A percentile compares a stretch with the other conserved stretches of the same genome.
Evolutionary conservation across 1,140 invertebrate genomes (phyloP).

Genomic region (Stegodyphus dumicola): DNA sequence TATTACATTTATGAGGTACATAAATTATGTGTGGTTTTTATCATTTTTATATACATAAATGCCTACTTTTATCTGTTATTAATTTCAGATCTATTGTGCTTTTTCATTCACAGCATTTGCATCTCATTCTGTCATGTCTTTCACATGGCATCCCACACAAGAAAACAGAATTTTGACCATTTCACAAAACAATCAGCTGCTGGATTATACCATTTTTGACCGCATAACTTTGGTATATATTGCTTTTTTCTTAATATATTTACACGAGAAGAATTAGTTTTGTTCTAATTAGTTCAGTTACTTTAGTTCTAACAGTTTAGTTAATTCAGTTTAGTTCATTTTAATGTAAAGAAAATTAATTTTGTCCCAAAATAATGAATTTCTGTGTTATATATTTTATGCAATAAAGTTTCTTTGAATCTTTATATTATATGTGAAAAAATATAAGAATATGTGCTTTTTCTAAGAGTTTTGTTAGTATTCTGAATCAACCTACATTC

Average conservation of each 20-base stretch:
- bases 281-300: not conserved
- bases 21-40: not conserved
- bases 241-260: not conserved
- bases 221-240: constrained; percentile 77
- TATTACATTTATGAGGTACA: not conserved
- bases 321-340: too few relatives aligned
- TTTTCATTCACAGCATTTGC: constrained; percentile 64
- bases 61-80: not conserved
- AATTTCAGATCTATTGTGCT: constrained; percentile 1
- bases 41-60: not conserved
- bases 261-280: not conserved
- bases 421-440: too few relatives aligned
- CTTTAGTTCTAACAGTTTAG: too few relatives aligned
- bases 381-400: too few relatives aligned
- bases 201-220: constrained; percentile 82
- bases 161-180: constrained; percentile 81
- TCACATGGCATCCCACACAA: constrained; percentile 85
- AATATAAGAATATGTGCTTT: too few relatives aligned
- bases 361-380: too few relatives aligned
- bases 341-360: too few relatives aligned
- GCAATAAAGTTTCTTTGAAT: too few relatives aligned
- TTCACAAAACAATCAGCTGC: constrained; percentile 73
- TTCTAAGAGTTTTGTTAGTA: too few relatives aligned
- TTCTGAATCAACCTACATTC: too few relatives aligned
- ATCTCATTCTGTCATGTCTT: constrained; percentile 73